Evolutionary conservation across 1,140 invertebrate species (phyloP).

Genomic region (Drosophila prosaltans): DNA sequence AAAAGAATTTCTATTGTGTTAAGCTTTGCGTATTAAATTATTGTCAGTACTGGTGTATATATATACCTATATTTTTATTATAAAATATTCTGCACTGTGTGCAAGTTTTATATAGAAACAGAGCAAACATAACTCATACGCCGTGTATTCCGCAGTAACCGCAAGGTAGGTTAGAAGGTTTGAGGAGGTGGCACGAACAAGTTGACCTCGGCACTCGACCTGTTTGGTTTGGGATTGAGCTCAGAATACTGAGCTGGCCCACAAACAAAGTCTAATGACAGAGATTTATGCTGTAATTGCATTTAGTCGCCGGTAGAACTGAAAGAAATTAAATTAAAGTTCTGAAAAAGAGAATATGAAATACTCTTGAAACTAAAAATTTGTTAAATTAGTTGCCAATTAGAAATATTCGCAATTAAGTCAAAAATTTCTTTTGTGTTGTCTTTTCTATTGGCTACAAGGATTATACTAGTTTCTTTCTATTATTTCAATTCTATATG

Average conservation of each 20-base stretch:
- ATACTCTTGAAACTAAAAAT: constrained; percentile 24
- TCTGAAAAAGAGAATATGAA: constrained; percentile 16
- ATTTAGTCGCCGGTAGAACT: constrained; percentile 54
- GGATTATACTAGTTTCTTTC: too few species aligned
- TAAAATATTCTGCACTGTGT: constrained; percentile 51
- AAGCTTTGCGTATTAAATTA: constrained; percentile 44
- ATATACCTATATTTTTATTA: constrained; percentile 32
- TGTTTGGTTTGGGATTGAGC: constrained; percentile 26
- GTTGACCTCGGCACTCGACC: constrained; percentile 35
- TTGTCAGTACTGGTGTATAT: constrained; percentile 19
- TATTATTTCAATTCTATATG: too few species aligned
- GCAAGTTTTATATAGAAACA: constrained; percentile 33
- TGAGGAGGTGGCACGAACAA: background rate
- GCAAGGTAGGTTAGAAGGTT: constrained; percentile 27
- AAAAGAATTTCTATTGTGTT: constrained; percentile 29
- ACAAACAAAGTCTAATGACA: constrained; percentile 80
- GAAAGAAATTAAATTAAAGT: constrained; percentile 3
- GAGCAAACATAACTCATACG: constrained; percentile 66
- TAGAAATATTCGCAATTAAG: too few species aligned
- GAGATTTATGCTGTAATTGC: constrained; percentile 79
- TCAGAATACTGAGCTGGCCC: constrained; percentile 37
- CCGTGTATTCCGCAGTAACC: constrained; percentile 51
- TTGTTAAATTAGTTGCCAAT: too few species aligned
- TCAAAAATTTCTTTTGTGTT: too few species aligned
- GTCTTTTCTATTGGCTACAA: too few species aligned